phyloP scores from a whole-genome alignment of 2,113 vertebrate genomes.

The Oceanites oceanicus region DNA sequence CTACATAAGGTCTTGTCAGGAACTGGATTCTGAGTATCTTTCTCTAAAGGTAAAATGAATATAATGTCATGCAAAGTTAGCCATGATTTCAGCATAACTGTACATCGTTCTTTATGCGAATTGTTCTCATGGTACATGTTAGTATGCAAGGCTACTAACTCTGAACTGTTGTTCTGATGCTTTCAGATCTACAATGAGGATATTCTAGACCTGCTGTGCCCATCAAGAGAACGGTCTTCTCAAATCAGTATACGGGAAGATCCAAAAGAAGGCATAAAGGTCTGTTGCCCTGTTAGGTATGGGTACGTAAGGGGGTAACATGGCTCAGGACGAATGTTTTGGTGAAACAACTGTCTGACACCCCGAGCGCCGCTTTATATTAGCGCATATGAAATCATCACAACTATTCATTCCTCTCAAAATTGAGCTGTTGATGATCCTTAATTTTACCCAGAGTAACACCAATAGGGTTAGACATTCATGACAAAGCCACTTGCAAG shows the following conservation, averaged over 20 bases:
- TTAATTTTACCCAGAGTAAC: too few relatives aligned
- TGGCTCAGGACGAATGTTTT: rapidly evolving
- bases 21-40: neutral
- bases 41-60: neutral
- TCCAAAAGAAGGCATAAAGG: slow-evolving; percentile 96
- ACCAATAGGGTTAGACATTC: neutral
- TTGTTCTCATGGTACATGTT: too few relatives aligned
- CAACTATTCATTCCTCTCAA: neutral
- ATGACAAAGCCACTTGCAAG: neutral
- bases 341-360: neutral
- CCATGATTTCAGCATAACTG: rapidly evolving
- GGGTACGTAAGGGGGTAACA: rapidly evolving
- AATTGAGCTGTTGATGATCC: neutral
- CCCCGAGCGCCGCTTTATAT: neutral
- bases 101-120: rapidly evolving
- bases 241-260: slow-evolving; percentile 90
- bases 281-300: slow-evolving; percentile 3
- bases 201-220: slow-evolving; percentile 88
- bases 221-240: slow-evolving; percentile 81
- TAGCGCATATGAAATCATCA: neutral
- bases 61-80: neutral
- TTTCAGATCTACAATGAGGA: slow-evolving; percentile 96
- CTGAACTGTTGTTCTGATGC: neutral
- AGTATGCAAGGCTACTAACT: neutral
- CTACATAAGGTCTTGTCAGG: neutral